phyloP scores from a whole-genome alignment of 2,888 invertebrate genomes.

The Apodemia duryi region DNA sequence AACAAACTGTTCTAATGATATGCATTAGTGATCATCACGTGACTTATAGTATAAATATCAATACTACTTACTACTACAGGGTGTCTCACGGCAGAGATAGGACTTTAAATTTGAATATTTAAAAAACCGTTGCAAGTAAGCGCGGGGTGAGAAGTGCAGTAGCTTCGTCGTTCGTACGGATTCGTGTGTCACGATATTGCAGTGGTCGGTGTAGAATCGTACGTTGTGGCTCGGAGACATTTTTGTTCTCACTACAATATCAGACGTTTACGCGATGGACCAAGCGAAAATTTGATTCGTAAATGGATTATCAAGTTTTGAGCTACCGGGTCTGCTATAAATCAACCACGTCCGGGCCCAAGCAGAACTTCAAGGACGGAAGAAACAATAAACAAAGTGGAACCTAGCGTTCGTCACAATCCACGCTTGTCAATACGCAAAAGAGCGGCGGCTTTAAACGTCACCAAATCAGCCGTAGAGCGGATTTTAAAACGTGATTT shows the following conservation, averaged over 20 bases:
- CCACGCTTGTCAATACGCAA: conserved; percentile 5
- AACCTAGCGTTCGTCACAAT: conserved; percentile 22
- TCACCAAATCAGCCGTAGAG: conserved; percentile 1
- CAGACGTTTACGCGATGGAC: conserved; percentile 26
- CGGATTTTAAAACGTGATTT: background rate
- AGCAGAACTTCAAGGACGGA: conserved; percentile 27
- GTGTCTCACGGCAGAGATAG: conserved; percentile 27
- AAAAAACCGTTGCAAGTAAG: background rate
- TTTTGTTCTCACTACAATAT: conserved; percentile 3
- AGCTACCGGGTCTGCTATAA: conserved; percentile 27
- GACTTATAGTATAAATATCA: too few species aligned
- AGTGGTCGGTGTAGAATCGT: background rate
- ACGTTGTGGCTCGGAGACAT: background rate
- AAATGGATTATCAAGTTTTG: conserved; percentile 27
- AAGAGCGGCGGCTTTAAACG: background rate
- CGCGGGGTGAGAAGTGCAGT: background rate
- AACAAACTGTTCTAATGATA: too few species aligned
- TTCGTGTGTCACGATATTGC: background rate
- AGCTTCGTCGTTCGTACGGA: background rate
- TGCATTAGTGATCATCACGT: too few species aligned
- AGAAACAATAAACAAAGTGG: conserved; percentile 31
- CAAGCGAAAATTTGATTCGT: conserved; percentile 34
- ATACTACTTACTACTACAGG: background rate
- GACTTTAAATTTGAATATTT: conserved; percentile 28
- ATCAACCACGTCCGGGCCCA: conserved; percentile 27